Evolutionary conservation across 1,140 invertebrate genomes (phyloP).

Genomic region (Polypedilum vanderplanki): DNA sequence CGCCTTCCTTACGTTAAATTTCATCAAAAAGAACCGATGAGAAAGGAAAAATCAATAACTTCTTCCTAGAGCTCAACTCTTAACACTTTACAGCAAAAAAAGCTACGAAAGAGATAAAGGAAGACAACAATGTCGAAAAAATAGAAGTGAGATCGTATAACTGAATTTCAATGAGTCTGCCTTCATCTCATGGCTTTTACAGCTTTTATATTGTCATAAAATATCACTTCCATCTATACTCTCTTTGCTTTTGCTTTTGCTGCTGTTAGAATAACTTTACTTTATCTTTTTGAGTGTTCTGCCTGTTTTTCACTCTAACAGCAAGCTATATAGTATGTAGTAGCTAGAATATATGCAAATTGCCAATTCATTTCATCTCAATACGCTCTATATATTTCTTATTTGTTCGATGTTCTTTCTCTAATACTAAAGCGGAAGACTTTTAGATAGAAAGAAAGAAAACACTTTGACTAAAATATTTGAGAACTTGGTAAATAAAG

Average conservation of each 20-base stretch:
- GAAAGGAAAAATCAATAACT: not conserved
- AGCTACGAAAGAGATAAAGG: not conserved
- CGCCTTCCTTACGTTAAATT: too few relatives aligned
- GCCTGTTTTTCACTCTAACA: not conserved
- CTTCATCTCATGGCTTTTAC: not conserved
- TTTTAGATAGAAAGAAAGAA: too few relatives aligned
- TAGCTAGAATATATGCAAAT: not conserved
- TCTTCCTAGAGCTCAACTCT: not conserved
- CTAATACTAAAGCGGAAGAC: too few relatives aligned
- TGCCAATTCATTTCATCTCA: constrained; percentile 5
- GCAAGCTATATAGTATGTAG: not conserved
- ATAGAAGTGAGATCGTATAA: not conserved
- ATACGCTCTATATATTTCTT: not conserved
- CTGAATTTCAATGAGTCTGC: constrained; percentile 23
- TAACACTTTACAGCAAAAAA: not conserved
- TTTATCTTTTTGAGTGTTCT: not conserved
- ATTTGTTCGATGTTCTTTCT: too few relatives aligned
- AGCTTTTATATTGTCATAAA: constrained; percentile 19
- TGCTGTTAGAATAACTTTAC: not conserved
- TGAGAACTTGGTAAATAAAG: too few relatives aligned
- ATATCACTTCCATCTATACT: not conserved
- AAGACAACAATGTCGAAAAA: not conserved
- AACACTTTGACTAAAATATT: too few relatives aligned
- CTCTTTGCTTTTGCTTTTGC: not conserved
- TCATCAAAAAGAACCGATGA: too few relatives aligned